Conservation (phyloP, 92 coral and sea anemone species). For the Epizoanthus illoricatus region DNA sequence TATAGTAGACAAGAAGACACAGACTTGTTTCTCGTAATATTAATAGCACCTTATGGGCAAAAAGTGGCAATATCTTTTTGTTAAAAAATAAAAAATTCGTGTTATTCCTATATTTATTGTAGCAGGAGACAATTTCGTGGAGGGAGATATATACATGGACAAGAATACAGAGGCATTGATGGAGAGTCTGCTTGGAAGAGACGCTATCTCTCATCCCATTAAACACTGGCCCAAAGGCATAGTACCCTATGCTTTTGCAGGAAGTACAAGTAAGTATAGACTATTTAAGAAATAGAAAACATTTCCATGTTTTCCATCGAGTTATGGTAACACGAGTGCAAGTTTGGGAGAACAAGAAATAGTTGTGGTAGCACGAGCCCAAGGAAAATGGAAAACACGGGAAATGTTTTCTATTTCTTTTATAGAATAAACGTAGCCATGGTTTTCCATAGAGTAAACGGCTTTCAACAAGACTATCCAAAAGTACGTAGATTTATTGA, state of each 20-base stretch:
- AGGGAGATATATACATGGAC: constrained; percentile 39
- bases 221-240: constrained; percentile 50
- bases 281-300: too few relatives aligned
- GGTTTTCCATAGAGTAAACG: too few relatives aligned
- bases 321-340: too few relatives aligned
- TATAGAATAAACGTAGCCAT: too few relatives aligned
- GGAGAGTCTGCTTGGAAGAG: constrained; percentile 38
- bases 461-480: too few relatives aligned
- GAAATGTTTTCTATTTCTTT: too few relatives aligned
- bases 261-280: constrained; percentile 27
- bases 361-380: too few relatives aligned
- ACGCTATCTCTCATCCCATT: constrained; percentile 27
- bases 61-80: not conserved
- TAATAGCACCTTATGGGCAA: not conserved
- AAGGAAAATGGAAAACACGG: too few relatives aligned
- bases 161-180: constrained; percentile 13
- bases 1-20: too few relatives aligned
- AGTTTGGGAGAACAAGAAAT: too few relatives aligned
- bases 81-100: not conserved
- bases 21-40: not conserved
- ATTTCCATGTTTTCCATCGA: too few relatives aligned
- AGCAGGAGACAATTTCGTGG: constrained; percentile 26
- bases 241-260: constrained; percentile 43
- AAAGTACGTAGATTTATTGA: too few relatives aligned
- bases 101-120: not conserved